Base-by-base conservation (phyloP, 2,888 invertebrate genomes). In the Harpalus rubripes region DNA sequence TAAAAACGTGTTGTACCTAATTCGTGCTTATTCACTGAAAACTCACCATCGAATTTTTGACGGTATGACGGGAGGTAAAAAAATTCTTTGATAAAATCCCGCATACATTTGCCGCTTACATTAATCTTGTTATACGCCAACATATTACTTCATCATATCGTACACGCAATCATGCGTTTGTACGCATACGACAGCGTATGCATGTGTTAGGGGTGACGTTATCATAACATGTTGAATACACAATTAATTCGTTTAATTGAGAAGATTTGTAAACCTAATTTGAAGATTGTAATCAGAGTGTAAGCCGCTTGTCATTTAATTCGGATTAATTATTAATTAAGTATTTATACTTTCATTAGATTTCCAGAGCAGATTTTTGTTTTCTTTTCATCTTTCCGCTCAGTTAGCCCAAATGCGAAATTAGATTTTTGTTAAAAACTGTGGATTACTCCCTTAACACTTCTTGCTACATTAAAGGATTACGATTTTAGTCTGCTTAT, bases 251-350 rank as follows among this genome's bases (percentile, higher is more conserved):
- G 72, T 56, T 32, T 82, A 68, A 82, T 82, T 72, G 52, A 58
- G 72, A 58, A 44, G 82, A 56, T 82, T 68, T 82, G 72, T 82
- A 44, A 56, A 68, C 65, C 56, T 58, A 82, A 68, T 82, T 82
- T 52, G 22, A 18, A 56, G 82, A 82, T 80, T 80, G 39, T 63
- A 61, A 80, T 80, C 80, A 26, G 79, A 59, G 32, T 59, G 18
- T 59, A 59, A 58, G 56, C 32, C 26, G 32, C 39, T 80, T 80
- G 59, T 80, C 63, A 79, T 74, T 68, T 74, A 41, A 74, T 44
- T 44, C 18, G 72, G 72, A 74, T 74, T 74, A 74, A 74, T 74
- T 74, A 74, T 44, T 74, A 74, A 74, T 74, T 44, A 74, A 74
- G 72, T 44, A 74, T 74, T 74, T 74, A 41, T 52, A 74, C 41